Evolutionary conservation across 2,113 vertebrate species (phyloP).

Genomic region (Ptychochromis oligacanthus): DNA sequence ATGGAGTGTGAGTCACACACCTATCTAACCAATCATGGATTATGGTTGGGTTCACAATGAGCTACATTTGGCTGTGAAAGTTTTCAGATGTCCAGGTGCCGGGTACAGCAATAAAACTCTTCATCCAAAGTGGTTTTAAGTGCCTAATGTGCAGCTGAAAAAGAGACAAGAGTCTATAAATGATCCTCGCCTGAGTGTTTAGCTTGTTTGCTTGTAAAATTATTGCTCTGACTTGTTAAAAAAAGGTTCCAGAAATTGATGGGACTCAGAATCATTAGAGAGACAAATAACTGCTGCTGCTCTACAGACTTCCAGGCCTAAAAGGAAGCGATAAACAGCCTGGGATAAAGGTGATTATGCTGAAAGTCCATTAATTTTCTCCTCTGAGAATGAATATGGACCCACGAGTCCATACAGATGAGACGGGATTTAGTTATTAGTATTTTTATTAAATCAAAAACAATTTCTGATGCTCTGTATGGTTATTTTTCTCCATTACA

Average conservation of each 20-base stretch:
- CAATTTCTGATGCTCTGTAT: neutral
- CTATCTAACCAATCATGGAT: neutral
- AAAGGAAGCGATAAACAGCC: constrained; percentile 29
- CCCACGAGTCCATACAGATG: neutral
- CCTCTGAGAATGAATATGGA: constrained; percentile 9
- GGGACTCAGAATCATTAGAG: constrained; percentile 26
- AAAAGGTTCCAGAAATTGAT: neutral
- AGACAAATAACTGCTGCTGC: constrained; percentile 27
- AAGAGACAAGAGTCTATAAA: neutral
- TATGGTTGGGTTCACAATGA: neutral
- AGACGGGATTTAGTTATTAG: neutral
- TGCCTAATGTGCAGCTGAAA: neutral
- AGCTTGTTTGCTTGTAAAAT: constrained; percentile 19
- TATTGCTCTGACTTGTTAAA: constrained; percentile 6
- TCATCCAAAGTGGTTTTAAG: neutral
- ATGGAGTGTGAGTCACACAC: neutral
- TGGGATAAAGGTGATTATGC: constrained; percentile 17
- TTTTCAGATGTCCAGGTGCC: neutral
- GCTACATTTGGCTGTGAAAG: neutral
- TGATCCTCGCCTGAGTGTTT: neutral
- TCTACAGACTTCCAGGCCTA: constrained; percentile 2
- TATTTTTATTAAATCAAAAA: neutral
- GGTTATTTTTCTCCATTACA: neutral
- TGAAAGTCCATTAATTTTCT: constrained; percentile 28
- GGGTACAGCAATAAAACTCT: neutral